A percentile compares a stretch with the other conserved stretches of the same genome.
phyloP scores from a whole-genome alignment of 2,888 invertebrate species.

The Pilophorus perplexus region DNA sequence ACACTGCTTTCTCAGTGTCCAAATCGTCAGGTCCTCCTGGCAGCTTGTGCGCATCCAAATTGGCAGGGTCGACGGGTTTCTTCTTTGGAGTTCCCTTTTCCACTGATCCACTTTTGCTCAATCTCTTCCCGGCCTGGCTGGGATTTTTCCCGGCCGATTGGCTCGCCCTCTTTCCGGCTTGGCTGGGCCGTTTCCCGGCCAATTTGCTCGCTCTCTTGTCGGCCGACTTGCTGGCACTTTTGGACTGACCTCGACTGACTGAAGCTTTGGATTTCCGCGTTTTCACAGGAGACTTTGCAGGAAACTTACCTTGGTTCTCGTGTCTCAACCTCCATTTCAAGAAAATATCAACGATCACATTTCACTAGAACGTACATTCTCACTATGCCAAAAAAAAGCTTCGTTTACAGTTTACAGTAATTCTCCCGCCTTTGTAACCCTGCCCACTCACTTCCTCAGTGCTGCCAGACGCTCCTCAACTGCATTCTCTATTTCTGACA shows the following conservation, averaged over 20 bases:
- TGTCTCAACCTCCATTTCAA: too few relatives aligned
- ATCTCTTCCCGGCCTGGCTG: too few relatives aligned
- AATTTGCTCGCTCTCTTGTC: too few relatives aligned
- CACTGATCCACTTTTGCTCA: too few relatives aligned
- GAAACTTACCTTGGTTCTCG: too few relatives aligned
- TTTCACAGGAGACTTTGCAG: not conserved
- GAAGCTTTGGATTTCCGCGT: not conserved
- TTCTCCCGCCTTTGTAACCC: too few relatives aligned
- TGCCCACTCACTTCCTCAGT: too few relatives aligned
- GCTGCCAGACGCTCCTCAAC: slow-evolving; percentile 11
- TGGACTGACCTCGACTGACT: not conserved
- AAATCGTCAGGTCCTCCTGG: not conserved
- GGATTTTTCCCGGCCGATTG: not conserved
- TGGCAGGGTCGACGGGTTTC: not conserved
- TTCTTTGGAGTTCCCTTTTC: not conserved
- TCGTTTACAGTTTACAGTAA: too few relatives aligned
- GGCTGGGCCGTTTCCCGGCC: not conserved
- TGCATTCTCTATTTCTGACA: not conserved
- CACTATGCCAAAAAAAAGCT: too few relatives aligned
- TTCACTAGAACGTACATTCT: too few relatives aligned
- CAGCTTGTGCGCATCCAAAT: too few relatives aligned
- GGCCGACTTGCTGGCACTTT: not conserved
- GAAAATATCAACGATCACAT: too few relatives aligned
- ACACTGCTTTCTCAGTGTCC: slow-evolving; percentile 12
- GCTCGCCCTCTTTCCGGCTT: not conserved